Conservation (phyloP, 2,888 invertebrate species). For the Gari tellinella region DNA sequence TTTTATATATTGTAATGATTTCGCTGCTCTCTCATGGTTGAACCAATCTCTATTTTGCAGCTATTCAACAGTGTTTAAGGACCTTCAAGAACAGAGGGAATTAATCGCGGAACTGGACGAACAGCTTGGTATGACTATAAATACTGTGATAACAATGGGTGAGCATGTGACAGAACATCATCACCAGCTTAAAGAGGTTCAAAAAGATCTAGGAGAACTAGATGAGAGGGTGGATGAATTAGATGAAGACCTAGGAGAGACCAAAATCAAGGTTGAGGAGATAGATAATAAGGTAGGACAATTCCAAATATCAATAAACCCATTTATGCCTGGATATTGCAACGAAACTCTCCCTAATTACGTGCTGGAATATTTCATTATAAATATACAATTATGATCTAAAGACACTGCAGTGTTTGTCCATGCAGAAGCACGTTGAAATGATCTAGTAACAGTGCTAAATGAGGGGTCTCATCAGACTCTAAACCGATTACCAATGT, state of each 20-base stretch:
- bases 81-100: constrained; percentile 69
- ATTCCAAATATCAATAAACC: too few relatives aligned
- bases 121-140: constrained; percentile 68
- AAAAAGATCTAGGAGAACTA: constrained; percentile 59
- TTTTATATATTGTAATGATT: too few relatives aligned
- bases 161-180: constrained; percentile 70
- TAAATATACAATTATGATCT: too few relatives aligned
- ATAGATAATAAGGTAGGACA: constrained; percentile 80
- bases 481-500: too few relatives aligned
- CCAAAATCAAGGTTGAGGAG: constrained; percentile 74
- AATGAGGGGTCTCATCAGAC: too few relatives aligned
- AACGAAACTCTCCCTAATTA: too few relatives aligned
- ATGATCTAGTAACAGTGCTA: too few relatives aligned
- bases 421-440: too few relatives aligned
- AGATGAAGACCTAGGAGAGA: constrained; percentile 69
- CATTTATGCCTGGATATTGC: too few relatives aligned
- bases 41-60: constrained; percentile 50
- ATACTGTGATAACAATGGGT: constrained; percentile 64
- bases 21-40: too few relatives aligned
- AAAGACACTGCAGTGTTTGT: too few relatives aligned
- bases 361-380: too few relatives aligned
- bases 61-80: constrained; percentile 68
- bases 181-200: constrained; percentile 62
- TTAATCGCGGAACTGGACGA: constrained; percentile 68
- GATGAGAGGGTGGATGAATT: constrained; percentile 68